Percentiles rank a stretch among this genome's conserved stretches.
Conservation (phyloP, 2,797 vertebrate species). For the Esox lucius region DNA sequence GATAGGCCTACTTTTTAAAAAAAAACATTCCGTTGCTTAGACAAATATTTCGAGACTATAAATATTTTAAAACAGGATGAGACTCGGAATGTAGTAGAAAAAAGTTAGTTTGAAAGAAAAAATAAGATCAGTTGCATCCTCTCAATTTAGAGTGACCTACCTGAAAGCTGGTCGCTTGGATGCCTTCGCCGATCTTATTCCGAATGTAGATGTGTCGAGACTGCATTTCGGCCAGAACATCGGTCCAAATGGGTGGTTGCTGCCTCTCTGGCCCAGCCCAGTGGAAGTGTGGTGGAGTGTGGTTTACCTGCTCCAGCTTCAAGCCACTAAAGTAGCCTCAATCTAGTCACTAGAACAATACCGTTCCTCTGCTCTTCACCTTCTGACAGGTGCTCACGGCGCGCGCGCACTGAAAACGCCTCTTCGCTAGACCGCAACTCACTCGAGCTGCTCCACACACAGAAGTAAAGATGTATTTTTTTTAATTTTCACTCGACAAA, state of each 20-base stretch:
- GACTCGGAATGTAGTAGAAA: background rate
- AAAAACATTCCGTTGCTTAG: background rate
- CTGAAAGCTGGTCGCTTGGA: conserved; percentile 85
- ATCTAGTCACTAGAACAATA: background rate
- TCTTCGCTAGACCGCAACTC: background rate
- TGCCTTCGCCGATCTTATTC: conserved; percentile 84
- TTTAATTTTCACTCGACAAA: background rate
- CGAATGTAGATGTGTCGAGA: conserved; percentile 86
- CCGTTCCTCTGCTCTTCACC: background rate
- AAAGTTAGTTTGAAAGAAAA: background rate
- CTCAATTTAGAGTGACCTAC: conserved; percentile 54
- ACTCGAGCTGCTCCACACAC: conserved; percentile 25
- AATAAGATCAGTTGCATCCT: background rate
- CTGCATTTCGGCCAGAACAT: conserved; percentile 81
- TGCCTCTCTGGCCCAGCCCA: conserved; percentile 71
- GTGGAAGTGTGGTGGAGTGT: conserved; percentile 71
- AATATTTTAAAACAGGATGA: background rate
- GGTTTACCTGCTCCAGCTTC: conserved; percentile 78
- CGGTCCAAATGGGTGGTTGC: conserved; percentile 79
- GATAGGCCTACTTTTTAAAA: background rate
- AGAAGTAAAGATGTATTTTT: conserved; percentile 25
- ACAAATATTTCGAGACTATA: background rate
- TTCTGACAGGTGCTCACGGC: conserved; percentile 16
- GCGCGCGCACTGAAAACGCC: conserved; percentile 11
- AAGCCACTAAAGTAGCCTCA: conserved; percentile 23